These are phyloP conservation scores for Ormyrus nitidulus DNA, from an alignment of 2,888 invertebrate species.

Conservation along the genomic window DNA sequence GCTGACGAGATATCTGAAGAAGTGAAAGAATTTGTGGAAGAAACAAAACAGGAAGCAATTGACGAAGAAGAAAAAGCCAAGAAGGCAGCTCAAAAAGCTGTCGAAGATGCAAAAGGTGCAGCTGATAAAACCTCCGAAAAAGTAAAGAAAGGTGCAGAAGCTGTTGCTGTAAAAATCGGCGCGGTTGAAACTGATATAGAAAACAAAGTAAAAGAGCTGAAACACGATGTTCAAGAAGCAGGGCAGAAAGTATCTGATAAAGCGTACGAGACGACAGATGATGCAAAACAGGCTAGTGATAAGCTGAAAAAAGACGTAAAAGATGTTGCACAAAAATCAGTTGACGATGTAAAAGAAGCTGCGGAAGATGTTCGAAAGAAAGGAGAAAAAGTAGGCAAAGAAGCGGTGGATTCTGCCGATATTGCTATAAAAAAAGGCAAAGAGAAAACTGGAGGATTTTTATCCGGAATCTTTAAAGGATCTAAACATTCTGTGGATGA, in stretches of 20 bases:
- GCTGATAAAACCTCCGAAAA: slow-evolving; percentile 48
- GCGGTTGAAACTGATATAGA: background rate
- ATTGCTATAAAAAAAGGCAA: slow-evolving; percentile 8
- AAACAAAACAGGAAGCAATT: slow-evolving; percentile 56
- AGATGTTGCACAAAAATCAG: slow-evolving; percentile 28
- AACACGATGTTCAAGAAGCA: slow-evolving; percentile 41
- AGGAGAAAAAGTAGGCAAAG: background rate
- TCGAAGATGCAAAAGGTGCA: slow-evolving; percentile 57
- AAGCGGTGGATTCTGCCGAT: background rate
- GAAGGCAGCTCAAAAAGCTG: slow-evolving; percentile 45
- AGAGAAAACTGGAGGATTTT: slow-evolving; percentile 43
- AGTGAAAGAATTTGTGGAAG: slow-evolving; percentile 69
- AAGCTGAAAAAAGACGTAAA: too few relatives aligned
- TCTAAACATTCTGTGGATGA: slow-evolving; percentile 63
- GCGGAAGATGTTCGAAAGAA: slow-evolving; percentile 57
- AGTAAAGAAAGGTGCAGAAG: slow-evolving; percentile 66
- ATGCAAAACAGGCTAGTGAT: too few relatives aligned
- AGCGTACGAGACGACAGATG: slow-evolving; percentile 55
- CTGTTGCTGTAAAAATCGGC: slow-evolving; percentile 31
- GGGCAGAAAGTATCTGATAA: slow-evolving; percentile 1
- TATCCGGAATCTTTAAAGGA: slow-evolving; percentile 40
- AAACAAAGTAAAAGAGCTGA: background rate
- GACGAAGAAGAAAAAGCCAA: slow-evolving; percentile 62
- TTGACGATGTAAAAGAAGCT: slow-evolving; percentile 39
- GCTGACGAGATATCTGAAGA: slow-evolving; percentile 56